phyloP scores from a whole-genome alignment of 2,888 invertebrate genomes.

The Odontomyia ornata region DNA sequence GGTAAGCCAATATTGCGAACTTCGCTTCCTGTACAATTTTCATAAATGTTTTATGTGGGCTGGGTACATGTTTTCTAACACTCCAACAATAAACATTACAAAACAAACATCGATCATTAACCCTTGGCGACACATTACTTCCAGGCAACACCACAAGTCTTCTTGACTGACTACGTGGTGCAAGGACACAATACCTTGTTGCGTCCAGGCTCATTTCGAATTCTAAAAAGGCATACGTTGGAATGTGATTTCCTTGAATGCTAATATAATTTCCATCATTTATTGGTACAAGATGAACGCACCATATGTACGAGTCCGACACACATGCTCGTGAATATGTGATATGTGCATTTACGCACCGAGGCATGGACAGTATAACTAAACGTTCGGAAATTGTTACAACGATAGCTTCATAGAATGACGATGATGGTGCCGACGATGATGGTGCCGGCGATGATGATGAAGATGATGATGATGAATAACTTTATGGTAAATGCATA shows the following conservation, averaged over 20 bases:
- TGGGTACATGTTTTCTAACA: no score
- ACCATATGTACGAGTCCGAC: neutral
- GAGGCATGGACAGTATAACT: neutral
- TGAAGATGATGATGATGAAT: slow-evolving; percentile 17
- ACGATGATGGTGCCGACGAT: neutral
- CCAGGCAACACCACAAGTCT: no score
- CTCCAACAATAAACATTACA: no score
- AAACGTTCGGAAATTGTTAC: neutral
- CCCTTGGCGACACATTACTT: no score
- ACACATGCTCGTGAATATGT: no score
- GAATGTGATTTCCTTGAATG: slow-evolving; percentile 41
- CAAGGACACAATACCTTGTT: slow-evolving; percentile 1
- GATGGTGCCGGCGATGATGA: no score
- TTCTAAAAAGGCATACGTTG: slow-evolving; percentile 22
- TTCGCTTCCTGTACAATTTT: no score
- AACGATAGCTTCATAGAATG: neutral
- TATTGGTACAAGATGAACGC: neutral
- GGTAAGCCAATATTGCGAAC: no score
- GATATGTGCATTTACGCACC: neutral
- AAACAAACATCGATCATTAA: no score
- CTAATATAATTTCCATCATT: slow-evolving; percentile 14
- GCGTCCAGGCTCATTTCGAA: slow-evolving; percentile 31
- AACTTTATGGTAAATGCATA: neutral
- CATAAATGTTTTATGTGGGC: no score
- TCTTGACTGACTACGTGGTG: no score